Evolutionary conservation across 2,888 invertebrate genomes (phyloP).

Genomic region (Helleia helle): DNA sequence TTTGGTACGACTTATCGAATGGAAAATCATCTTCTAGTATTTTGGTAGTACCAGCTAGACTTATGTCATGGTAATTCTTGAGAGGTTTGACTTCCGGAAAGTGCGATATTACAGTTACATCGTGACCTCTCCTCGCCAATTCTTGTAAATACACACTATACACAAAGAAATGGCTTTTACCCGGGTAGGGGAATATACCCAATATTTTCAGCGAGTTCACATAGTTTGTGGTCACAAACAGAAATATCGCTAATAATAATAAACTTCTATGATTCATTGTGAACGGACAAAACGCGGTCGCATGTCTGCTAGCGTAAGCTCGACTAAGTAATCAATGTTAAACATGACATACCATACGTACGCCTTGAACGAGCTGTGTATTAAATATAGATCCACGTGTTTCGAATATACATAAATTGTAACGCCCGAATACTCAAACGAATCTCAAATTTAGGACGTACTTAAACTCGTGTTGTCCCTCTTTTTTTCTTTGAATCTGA

Average conservation of each 20-base stretch:
- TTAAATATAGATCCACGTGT: too few relatives aligned
- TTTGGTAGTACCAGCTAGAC: slow-evolving; percentile 40
- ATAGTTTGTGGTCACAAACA: neutral
- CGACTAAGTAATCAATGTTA: slow-evolving; percentile 1
- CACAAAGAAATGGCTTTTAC: slow-evolving; percentile 81
- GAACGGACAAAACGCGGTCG: neutral
- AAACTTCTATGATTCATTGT: neutral
- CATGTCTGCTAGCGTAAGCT: neutral
- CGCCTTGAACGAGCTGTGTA: too few relatives aligned
- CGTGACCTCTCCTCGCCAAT: slow-evolving; percentile 76
- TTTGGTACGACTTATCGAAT: slow-evolving; percentile 32
- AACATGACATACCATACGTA: too few relatives aligned
- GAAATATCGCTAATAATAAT: neutral
- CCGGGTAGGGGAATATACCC: slow-evolving; percentile 26
- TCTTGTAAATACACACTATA: slow-evolving; percentile 75
- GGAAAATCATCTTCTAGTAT: slow-evolving; percentile 26
- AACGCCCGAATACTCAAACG: too few relatives aligned
- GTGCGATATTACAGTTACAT: slow-evolving; percentile 78
- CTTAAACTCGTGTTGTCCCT: too few relatives aligned
- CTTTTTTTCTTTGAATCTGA: too few relatives aligned
- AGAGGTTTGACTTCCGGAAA: slow-evolving; percentile 67
- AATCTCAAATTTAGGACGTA: too few relatives aligned
- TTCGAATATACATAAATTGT: too few relatives aligned
- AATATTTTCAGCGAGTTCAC: neutral
- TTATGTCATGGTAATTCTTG: slow-evolving; percentile 75